Base-by-base conservation (phyloP, 30 jellyfish, hydroid and myxozoan species). In the Aurelia sp. region DNA sequence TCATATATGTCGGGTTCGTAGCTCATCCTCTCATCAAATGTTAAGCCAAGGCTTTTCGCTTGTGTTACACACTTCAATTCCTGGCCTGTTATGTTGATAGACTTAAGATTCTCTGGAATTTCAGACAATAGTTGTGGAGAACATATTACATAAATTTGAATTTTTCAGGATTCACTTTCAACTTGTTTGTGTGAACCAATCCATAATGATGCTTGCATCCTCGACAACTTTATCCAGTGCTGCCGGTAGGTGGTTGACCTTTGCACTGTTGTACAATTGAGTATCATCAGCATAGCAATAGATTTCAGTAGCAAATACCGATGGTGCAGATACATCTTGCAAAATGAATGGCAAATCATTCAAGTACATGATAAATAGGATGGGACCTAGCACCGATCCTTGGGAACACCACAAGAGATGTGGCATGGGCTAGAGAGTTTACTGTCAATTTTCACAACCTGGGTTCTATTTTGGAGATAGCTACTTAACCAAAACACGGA, bases 361-460 rank as follows among this genome's bases (percentile, higher is more conserved):
- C 31, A 59, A 67, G 59, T 74, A 74, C 33, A 74, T 74, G 74
- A 52, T 74, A 74, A 55, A 74, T 33, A 51, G 86, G 59, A 74
- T 52, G 57, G 58, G 86, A 74, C 74, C 60, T 74, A 74, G 86
- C 55, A 50, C 73, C 12, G 74, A 74, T 74, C 74, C 86, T 74
- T 53, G 72, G 59, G 86, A 51, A 74, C 75, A 74, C 62, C 86
- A 52, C 86, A 74, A 60, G 70, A 12, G 7, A 58, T 58, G 4
- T 58, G 68, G 68, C 21, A 58, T 58, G 68, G 68, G 27, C 68
- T 58, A 58, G 68, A 20, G 7, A 58, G 68, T 58, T 58, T 20
- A 58, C 68, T 7, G 3, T 58, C 68, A 58, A 58, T 58, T 58
- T 58, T 58, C 27, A 58, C 68, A 58, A 58, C 7, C 68, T 58